Evolutionary conservation across 2,797 vertebrate species (phyloP), one percentile per base, ranked within the genome.

Genomic region (Aldrovandia affinis): DNA sequence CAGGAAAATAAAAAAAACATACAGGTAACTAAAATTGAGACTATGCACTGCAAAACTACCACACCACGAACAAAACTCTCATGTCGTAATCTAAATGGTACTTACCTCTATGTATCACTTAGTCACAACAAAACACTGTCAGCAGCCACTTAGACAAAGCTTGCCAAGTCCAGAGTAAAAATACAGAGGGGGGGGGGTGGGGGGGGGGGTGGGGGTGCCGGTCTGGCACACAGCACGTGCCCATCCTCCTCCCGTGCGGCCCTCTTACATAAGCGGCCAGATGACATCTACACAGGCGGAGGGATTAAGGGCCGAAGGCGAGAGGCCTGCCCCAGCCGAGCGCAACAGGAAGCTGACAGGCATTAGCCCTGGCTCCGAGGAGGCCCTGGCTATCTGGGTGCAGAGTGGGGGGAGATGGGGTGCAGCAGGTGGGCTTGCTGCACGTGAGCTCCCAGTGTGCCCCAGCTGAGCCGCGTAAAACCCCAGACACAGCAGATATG

Each of bases 261-360:
- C 15, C 85, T 86, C 89, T 94, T 94, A 93, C 91, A 91, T 94
- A 94, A 94, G 87, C 90, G 86, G 88, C 73, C 92, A 93, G 91
- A 92, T 92, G 91, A 94, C 91, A 92, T 90, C 87, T 80, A 81
- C 83, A 86, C 87, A 83, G 89, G 90, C 86, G 86, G 88, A 81
- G 89, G 90, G 89, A 90, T 91, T 92, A 91, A 87, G 91, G 87
- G 89, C 88, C 59, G 83, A 79, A 85, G 89, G 89, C 85, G 86
- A 87, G 86, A 81, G 47, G 70, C 82, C 75, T 47, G 50, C 44
- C 73, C 47, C 18, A 6, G n/a, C 9, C 78, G 22, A 33, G 55
- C n/a, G 59, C 44, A 47, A 79, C 73, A 78, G 70, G 73, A 61
- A 78, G 70, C 50, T n/a, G 75, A 63, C 54, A 80, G 73, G 81